Evolutionary conservation across 2,113 vertebrate species (phyloP).

Genomic region (Porphyrio hochstetteri): DNA sequence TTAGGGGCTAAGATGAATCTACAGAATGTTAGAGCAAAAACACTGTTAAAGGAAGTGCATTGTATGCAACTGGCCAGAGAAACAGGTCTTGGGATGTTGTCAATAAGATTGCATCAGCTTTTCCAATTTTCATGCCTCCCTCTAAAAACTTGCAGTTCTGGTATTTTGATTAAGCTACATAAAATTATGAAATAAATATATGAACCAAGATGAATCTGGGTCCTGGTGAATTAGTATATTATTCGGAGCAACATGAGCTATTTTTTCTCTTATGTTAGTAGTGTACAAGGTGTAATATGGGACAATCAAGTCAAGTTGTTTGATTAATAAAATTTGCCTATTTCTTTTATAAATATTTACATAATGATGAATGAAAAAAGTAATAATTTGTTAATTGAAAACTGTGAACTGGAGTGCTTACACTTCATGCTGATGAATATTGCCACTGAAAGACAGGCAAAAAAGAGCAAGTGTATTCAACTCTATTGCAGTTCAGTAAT

Average conservation of each 20-base stretch:
- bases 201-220: not conserved
- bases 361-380: not conserved
- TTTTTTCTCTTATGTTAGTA: not conserved
- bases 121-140: not conserved
- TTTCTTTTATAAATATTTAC: not conserved
- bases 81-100: not conserved
- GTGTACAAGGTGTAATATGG: not conserved
- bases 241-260: not conserved
- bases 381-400: not conserved
- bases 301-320: not conserved
- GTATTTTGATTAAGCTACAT: not conserved
- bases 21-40: not conserved
- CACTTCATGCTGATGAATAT: not conserved
- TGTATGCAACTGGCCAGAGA: not conserved
- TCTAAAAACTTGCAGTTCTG: not conserved
- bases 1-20: not conserved
- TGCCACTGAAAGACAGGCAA: not conserved
- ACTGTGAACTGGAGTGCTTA: not conserved
- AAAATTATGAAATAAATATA: not conserved
- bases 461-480: not conserved
- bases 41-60: not conserved
- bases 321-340: not conserved
- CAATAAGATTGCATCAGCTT: not conserved
- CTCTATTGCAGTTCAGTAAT: not conserved
- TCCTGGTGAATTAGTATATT: not conserved